These are phyloP conservation scores for Anaspis maculata DNA, from an alignment of 2,888 invertebrate species.

Conservation along the genomic window DNA sequence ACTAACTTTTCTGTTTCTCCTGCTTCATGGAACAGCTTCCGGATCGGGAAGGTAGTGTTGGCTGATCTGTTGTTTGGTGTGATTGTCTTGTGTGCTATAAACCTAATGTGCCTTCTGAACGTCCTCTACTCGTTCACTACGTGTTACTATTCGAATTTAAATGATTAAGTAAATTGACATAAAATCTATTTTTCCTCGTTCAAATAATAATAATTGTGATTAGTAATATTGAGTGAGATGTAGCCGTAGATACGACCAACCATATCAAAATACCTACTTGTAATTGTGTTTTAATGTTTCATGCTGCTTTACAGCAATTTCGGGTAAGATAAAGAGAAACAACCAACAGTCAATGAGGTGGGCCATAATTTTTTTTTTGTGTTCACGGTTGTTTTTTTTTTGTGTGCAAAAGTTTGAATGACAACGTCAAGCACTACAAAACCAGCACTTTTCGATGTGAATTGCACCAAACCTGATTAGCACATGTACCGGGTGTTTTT, in stretches of 20 bases:
- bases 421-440: too few species aligned
- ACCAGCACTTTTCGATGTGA: too few species aligned
- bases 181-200: conserved; percentile 3
- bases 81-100: conserved; percentile 56
- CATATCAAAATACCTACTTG: conserved; percentile 33
- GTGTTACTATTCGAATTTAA: conserved; percentile 20
- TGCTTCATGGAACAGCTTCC: conserved; percentile 44
- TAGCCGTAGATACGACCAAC: too few species aligned
- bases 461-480: too few species aligned
- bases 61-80: conserved; percentile 62
- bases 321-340: too few species aligned
- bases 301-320: conserved; percentile 48
- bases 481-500: too few species aligned
- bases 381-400: too few species aligned
- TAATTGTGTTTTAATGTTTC: conserved; percentile 43
- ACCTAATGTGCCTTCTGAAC: conserved; percentile 57
- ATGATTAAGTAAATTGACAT: conserved; percentile 8
- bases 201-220: conserved; percentile 1
- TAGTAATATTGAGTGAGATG: conserved; percentile 5
- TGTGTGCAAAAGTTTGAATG: conserved; percentile 15
- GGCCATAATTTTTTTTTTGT: too few species aligned
- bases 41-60: conserved; percentile 77
- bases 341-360: too few species aligned
- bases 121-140: conserved; percentile 46
- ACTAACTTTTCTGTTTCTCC: background rate